These are phyloP conservation scores for Nannobrachium achirus DNA, from an alignment of 2,113 vertebrate genomes.

Conservation along the genomic window DNA sequence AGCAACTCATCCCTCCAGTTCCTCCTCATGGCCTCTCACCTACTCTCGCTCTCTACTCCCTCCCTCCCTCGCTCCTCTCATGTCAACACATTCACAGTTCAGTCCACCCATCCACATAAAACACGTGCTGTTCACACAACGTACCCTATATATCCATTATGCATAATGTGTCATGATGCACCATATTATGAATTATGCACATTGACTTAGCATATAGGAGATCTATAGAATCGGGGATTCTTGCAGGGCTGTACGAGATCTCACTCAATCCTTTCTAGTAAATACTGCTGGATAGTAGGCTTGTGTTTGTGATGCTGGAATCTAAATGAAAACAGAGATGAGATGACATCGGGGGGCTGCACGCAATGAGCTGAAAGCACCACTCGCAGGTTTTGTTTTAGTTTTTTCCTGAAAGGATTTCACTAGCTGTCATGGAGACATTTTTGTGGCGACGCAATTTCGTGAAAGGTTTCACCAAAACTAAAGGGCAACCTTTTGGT, in stretches of 20 bases:
- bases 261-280: slow-evolving; percentile 21
- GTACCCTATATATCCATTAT: slow-evolving; percentile 32
- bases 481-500: slow-evolving; percentile 23
- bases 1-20: background rate
- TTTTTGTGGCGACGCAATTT: background rate
- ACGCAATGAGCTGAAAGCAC: slow-evolving; percentile 7
- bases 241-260: slow-evolving; percentile 23
- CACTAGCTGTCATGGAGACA: slow-evolving; percentile 19
- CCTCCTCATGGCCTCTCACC: background rate
- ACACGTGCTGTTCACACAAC: slow-evolving; percentile 38
- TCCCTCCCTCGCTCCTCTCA: slow-evolving; percentile 11
- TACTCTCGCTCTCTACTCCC: background rate
- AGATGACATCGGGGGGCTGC: background rate
- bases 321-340: slow-evolving; percentile 6
- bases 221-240: slow-evolving; percentile 25
- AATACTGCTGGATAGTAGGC: background rate
- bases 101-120: slow-evolving; percentile 10
- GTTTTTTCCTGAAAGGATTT: background rate
- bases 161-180: slow-evolving; percentile 30
- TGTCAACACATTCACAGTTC: slow-evolving; percentile 35
- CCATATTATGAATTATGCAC: slow-evolving; percentile 66
- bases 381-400: background rate
- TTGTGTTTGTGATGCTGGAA: slow-evolving; percentile 17
- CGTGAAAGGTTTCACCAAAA: background rate
- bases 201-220: slow-evolving; percentile 20